Evolutionary conservation across 2,113 vertebrate species (phyloP).

Genomic region (Carassius carassius): DNA sequence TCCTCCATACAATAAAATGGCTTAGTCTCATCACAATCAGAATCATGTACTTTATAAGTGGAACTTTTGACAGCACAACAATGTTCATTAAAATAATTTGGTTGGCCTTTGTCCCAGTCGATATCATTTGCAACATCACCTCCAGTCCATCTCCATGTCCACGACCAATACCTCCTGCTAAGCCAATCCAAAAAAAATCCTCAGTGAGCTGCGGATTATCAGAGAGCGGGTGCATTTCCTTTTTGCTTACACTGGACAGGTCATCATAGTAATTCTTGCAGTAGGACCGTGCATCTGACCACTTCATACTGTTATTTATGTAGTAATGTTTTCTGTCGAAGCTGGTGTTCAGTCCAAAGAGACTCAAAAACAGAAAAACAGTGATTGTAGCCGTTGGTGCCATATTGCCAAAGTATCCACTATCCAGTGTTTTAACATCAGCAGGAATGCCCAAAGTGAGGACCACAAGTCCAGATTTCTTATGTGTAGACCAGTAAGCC

Average conservation of each 20-base stretch:
- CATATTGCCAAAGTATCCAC: background rate
- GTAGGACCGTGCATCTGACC: background rate
- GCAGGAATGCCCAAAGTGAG: background rate
- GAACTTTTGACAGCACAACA: background rate
- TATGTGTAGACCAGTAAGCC: background rate
- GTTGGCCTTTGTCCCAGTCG: fast-evolving
- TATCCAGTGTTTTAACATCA: background rate
- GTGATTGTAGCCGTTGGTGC: background rate
- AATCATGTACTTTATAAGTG: background rate
- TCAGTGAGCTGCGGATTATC: fast-evolving
- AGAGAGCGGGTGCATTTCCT: background rate
- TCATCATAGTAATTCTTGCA: background rate
- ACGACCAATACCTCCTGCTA: too few relatives aligned
- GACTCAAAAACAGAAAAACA: background rate
- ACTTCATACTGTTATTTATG: background rate
- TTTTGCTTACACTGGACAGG: background rate
- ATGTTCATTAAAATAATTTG: fast-evolving
- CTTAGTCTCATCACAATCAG: fast-evolving
- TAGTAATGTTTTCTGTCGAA: background rate
- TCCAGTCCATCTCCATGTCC: background rate
- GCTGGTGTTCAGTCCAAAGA: conserved; percentile 2
- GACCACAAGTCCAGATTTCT: background rate
- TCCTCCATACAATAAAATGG: conserved; percentile 2
- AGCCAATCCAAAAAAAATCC: background rate
- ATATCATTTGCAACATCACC: background rate